Base-by-base conservation (phyloP, 2,113 vertebrate genomes). In the Lepisosteus oculatus region DNA sequence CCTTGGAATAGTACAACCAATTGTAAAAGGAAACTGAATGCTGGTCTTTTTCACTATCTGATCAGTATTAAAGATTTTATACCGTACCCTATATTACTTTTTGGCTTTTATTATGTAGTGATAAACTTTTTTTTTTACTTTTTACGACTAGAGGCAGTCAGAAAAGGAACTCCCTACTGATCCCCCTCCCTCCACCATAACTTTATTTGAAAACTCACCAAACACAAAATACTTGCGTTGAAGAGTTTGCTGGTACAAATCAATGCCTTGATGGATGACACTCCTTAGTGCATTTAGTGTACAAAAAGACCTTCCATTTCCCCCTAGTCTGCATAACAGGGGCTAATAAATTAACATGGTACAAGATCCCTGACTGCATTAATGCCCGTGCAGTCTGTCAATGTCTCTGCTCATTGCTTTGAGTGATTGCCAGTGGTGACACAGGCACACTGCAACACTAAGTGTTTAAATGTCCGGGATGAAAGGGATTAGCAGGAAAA, bases 341-440 rank as follows among this genome's bases (percentile, higher is more conserved):
- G 70, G 59, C 44, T 76, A 73, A 71, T 82, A 80, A 77, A 83
- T 80, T 76, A 83, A 78, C 71, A 71, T 76, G 65, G 62, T 69
- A 63, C 70, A 65, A 69, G 65, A 55, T 54, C 69, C 17, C 73
- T 75, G 74, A 74, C 69, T 80, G 76, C 77, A 70, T 70, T 78
- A 76, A 73, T 70, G 80, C 72, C 70, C 79, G 70, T 29, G 79
- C 74, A 69, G 69, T 86, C 77, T 78, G 83, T 91, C 87, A 85
- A 59, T 83, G 87, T 87, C 90, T 85, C 63, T 64, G 57, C 74
- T 79, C 77, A 84, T 87, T 85, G 74, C 80, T 74, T 75, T 89
- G 90, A 93, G 77, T 89, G 90, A 92, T 85, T 89, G 85, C 84
- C 77, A 63, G 57, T 43, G 57, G 68, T 80, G 82, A 88, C 85